Evolutionary conservation across 2,888 invertebrate species (phyloP).

Genomic region (Leuctra nigra): DNA sequence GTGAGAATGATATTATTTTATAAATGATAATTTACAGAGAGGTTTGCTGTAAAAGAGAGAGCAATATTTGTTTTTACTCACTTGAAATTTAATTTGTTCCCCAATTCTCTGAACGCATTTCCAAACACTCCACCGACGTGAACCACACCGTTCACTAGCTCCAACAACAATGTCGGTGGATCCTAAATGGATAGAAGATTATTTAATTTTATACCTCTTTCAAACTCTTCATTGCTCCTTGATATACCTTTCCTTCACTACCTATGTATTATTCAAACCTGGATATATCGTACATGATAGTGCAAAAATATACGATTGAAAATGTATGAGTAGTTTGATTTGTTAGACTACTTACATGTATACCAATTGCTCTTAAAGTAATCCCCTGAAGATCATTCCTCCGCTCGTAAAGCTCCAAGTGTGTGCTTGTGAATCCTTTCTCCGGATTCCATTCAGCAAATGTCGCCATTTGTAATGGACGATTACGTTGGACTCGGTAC

Average conservation of each 20-base stretch:
- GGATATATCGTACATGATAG: background rate
- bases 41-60: too few relatives aligned
- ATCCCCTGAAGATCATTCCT: slow-evolving; percentile 31
- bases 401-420: slow-evolving; percentile 30
- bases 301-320: background rate
- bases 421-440: background rate
- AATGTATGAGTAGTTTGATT: background rate
- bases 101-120: slow-evolving; percentile 32
- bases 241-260: too few relatives aligned
- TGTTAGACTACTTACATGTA: slow-evolving; percentile 28
- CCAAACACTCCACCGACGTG: slow-evolving; percentile 30
- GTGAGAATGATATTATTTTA: too few relatives aligned
- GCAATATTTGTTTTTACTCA: too few relatives aligned
- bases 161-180: background rate
- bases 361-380: slow-evolving; percentile 30
- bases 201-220: too few relatives aligned
- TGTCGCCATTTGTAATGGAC: slow-evolving; percentile 26
- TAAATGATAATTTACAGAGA: too few relatives aligned
- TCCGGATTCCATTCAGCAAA: slow-evolving; percentile 31
- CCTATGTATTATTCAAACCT: background rate
- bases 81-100: slow-evolving; percentile 33
- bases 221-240: too few relatives aligned
- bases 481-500: slow-evolving; percentile 31
- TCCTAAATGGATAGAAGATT: too few relatives aligned
- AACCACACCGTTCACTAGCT: slow-evolving; percentile 25